Base-by-base conservation (phyloP, 2,797 vertebrate species). In the Helicolenus hilgendorfi region DNA sequence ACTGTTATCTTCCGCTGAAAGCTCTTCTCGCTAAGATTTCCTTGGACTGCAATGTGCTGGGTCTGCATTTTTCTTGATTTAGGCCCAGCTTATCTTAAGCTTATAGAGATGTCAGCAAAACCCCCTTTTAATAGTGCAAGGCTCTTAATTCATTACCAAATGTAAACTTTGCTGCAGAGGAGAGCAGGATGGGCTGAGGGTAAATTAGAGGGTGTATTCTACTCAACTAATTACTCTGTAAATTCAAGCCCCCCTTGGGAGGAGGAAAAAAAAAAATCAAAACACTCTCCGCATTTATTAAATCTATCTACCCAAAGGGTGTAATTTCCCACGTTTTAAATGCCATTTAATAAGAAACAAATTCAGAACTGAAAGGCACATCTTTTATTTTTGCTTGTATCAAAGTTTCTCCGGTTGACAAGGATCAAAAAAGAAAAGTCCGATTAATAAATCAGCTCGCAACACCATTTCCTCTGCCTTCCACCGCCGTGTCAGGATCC, bases 71-170 rank as follows among this genome's bases (percentile, higher is more conserved):
- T 95, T 94, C 92, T 92, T 96, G 93, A 96, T 95, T 95, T 94
- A 96, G 95, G 91, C 94, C 85, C 87, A 77, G 96, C 95, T 96
- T 96, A 96, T 95, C 94, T 94, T 91, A 92, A 89, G 95, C 93
- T 94, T 95, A 95, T 95, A 93, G 90, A 95, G 94, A 95, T 92
- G 96, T 96, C 95, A 96, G 95, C 96, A 96, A 89, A 94, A 91
- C 35, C 87, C 89, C 45, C 56, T 94, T 95, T 97, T 95, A 96
- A 95, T 95, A 95, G 94, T 60, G 53, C 88, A 84, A 45, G 83
- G 87, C 93, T 96, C 92, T 94, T 95, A 94, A 96, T 95, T 96
- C 95, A 97, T 96, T 96, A 95, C 93, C 85, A 91, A 95, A 96
- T 96, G 92, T 95, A 95, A 96, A 96, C 89, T 94, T 94, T 91